Conservation (phyloP, 2,888 invertebrate species). For the Chalcis sispes region DNA sequence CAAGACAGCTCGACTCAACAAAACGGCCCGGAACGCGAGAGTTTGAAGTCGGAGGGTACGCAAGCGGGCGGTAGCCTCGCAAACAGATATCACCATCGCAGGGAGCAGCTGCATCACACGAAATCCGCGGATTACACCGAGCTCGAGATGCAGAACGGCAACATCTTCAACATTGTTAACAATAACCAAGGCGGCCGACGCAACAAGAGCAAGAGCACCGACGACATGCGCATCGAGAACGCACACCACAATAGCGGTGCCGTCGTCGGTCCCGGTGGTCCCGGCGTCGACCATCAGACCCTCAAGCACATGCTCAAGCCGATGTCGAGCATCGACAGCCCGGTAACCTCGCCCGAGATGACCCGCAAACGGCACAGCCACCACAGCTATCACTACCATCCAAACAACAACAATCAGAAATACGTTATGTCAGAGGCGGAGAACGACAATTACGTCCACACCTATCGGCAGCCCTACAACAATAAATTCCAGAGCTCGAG, state of each 20-base stretch:
- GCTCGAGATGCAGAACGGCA: constrained; percentile 75
- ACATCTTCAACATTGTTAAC: constrained; percentile 74
- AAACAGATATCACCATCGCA: constrained; percentile 66
- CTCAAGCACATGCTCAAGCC: constrained; percentile 96
- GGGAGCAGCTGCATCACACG: constrained; percentile 74
- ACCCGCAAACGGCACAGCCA: constrained; percentile 87
- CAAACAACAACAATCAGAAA: constrained; percentile 74
- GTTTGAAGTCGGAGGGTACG: constrained; percentile 87
- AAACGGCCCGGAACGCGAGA: constrained; percentile 76
- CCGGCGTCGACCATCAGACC: constrained; percentile 75
- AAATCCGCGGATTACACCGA: constrained; percentile 79
- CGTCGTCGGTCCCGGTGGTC: not conserved
- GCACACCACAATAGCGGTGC: constrained; percentile 50
- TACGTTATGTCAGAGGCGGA: constrained; percentile 77
- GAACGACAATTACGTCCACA: constrained; percentile 73
- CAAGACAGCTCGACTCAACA: constrained; percentile 75
- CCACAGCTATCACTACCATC: constrained; percentile 77
- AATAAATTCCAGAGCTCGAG: constrained; percentile 76
- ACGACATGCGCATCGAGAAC: constrained; percentile 84
- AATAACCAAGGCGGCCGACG: constrained; percentile 59
- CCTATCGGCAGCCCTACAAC: constrained; percentile 67
- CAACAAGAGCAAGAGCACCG: constrained; percentile 91
- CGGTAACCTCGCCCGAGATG: constrained; percentile 94
- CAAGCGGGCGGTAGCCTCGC: constrained; percentile 87
- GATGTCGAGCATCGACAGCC: constrained; percentile 92